phyloP scores from a whole-genome alignment of 2,113 vertebrate genomes.

The Rissa tridactyla region DNA sequence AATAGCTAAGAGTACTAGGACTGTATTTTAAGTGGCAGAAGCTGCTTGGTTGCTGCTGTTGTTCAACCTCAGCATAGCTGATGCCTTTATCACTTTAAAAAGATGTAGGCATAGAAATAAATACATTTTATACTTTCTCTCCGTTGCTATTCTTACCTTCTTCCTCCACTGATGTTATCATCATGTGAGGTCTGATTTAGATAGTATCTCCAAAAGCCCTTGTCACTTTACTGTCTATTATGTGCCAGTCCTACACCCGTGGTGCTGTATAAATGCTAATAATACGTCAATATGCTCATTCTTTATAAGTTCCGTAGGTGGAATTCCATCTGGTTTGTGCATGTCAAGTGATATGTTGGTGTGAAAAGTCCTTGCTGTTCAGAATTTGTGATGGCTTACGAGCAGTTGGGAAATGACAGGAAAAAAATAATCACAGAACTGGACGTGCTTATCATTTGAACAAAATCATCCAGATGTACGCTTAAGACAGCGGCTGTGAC shows the following conservation, averaged over 20 bases:
- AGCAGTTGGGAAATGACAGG: slow-evolving; percentile 14
- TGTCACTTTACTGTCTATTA: slow-evolving; percentile 52
- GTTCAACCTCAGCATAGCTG: neutral
- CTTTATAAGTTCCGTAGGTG: slow-evolving; percentile 27
- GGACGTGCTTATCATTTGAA: neutral
- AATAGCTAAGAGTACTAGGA: neutral
- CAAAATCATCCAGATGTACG: neutral
- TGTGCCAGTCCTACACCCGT: slow-evolving; percentile 39
- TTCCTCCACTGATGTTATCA: neutral
- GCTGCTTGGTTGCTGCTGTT: neutral
- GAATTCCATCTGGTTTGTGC: slow-evolving; percentile 54
- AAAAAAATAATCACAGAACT: neutral
- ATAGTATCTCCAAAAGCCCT: neutral
- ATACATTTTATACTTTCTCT: neutral
- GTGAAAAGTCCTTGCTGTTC: slow-evolving; percentile 26
- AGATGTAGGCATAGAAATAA: neutral
- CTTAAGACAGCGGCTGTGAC: neutral
- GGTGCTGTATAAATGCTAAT: slow-evolving; percentile 43
- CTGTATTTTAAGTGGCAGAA: neutral
- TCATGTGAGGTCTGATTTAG: slow-evolving; percentile 30
- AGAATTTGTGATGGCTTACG: neutral
- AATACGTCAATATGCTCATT: slow-evolving; percentile 40
- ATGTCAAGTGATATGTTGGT: neutral
- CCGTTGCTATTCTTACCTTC: neutral
- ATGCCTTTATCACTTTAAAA: neutral